Evolutionary conservation across 2,888 invertebrate species (phyloP).

Genomic region (Hermodice carunculata): DNA sequence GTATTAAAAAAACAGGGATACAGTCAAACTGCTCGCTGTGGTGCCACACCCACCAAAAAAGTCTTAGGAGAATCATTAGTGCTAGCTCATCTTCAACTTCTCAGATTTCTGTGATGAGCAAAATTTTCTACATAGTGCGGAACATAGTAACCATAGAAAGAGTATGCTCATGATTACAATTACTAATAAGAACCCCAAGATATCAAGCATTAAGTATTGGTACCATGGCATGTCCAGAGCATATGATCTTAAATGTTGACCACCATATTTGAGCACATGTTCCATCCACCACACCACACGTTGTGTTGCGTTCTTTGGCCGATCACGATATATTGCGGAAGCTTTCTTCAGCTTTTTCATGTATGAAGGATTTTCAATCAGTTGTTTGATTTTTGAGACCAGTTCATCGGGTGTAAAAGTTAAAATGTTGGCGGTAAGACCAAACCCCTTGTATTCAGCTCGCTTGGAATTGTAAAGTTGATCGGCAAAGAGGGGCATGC

Average conservation of each 20-base stretch:
- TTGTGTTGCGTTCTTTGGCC: conserved; percentile 35
- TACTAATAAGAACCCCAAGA: conserved; percentile 2
- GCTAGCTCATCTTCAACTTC: no score
- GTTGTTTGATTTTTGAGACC: conserved; percentile 23
- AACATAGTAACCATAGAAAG: no score
- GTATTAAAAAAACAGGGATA: no score
- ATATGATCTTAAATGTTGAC: conserved; percentile 42
- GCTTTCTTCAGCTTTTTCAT: conserved; percentile 32
- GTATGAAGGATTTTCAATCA: conserved; percentile 34
- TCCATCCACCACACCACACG: conserved; percentile 50
- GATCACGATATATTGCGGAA: conserved; percentile 34
- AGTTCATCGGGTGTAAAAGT: conserved; percentile 24
- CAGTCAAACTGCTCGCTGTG: no score
- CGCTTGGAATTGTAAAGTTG: conserved; percentile 40
- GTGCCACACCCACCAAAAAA: no score
- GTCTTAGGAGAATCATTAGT: no score
- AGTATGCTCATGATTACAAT: neutral
- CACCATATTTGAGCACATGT: conserved; percentile 50
- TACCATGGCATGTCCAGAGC: conserved; percentile 45
- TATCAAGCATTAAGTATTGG: conserved; percentile 45
- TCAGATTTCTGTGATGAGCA: no score
- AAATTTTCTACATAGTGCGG: no score
- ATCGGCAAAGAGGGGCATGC: conserved; percentile 45
- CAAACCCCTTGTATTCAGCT: conserved; percentile 29
- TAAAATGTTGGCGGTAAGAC: neutral